Evolutionary conservation across 2,888 invertebrate genomes (phyloP).

Genomic region (Scotopteryx bipunctaria): DNA sequence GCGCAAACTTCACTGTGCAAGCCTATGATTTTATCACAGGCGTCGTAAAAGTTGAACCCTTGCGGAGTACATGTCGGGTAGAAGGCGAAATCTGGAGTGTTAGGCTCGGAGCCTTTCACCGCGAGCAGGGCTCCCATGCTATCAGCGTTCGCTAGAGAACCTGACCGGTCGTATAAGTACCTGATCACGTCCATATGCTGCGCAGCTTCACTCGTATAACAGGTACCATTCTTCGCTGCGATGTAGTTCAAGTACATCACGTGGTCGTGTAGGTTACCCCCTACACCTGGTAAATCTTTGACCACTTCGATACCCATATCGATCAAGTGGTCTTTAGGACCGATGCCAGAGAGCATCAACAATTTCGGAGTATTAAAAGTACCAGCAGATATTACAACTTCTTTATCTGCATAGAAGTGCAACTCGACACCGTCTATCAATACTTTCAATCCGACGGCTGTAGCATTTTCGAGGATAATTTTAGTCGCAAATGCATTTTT

Average conservation of each 20-base stretch:
- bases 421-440: constrained; percentile 40
- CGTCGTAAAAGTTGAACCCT: constrained; percentile 41
- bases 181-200: constrained; percentile 53
- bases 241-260: constrained; percentile 60
- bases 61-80: constrained; percentile 60
- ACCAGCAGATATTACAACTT: constrained; percentile 66
- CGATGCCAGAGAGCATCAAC: constrained; percentile 65
- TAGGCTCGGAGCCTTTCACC: constrained; percentile 37
- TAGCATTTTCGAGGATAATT: constrained; percentile 52
- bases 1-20: constrained; percentile 53
- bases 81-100: constrained; percentile 63
- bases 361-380: constrained; percentile 69
- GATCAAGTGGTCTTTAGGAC: constrained; percentile 55
- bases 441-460: constrained; percentile 55
- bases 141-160: constrained; percentile 51
- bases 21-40: constrained; percentile 51
- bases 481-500: constrained; percentile 57
- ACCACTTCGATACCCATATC: constrained; percentile 50
- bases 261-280: constrained; percentile 68
- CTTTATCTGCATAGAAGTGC: constrained; percentile 52
- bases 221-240: constrained; percentile 59
- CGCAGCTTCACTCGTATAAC: constrained; percentile 38
- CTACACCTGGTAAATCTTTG: constrained; percentile 59
- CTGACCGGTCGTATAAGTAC: constrained; percentile 60
- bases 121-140: constrained; percentile 61